Base-by-base conservation (phyloP, 2,888 invertebrate genomes). In the Drosophila affinis region DNA sequence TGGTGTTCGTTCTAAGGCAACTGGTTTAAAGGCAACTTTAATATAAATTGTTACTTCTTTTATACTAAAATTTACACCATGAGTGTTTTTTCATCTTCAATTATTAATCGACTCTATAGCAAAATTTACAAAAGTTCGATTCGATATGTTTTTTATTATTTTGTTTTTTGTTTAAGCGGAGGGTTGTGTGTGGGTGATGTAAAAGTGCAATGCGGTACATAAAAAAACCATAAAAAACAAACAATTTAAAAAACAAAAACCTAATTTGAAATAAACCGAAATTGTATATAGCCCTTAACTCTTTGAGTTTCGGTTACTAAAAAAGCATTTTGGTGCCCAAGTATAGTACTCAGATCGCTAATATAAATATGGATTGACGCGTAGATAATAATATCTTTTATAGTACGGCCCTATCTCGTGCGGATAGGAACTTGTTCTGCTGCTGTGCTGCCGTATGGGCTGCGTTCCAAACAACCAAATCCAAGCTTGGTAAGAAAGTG, bases 11-110 rank as follows among this genome's bases (percentile, higher is more conserved):
- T 88, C 85, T 91, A 91, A 91, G 91, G 91, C 91, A 91, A 90
- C 91, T 88, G 82, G 89, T 90, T 90, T 79, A 87, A 91, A 91
- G 91, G 91, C 91, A 91, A 89, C 90, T 90, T 91, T 88, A 74
- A 88, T 78, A 78, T 81, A 71, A 58, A 65, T 39, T 71, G 56
- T 76, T 76, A 72, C 64, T 62, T 76, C 51, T 57, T 62, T 71
- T 75, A 76, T 54, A 60, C 67, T 70, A 77, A 69, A 64, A 60
- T 56, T 60, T 73, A 62, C 69, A 68, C 69, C 51, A 64, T 18
- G 34, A 65, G 27, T 34, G 59, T 56, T 6, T 56, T 4, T 51
- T 34, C 52, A 18, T 27, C 32, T 6, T 21, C 12, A 14, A 14
- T 39, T n/a, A 34, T 18, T 34, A 27, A 17, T 53, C 46, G 39